phyloP scores from a whole-genome alignment of 2,113 vertebrate species.

The Riparia riparia region DNA sequence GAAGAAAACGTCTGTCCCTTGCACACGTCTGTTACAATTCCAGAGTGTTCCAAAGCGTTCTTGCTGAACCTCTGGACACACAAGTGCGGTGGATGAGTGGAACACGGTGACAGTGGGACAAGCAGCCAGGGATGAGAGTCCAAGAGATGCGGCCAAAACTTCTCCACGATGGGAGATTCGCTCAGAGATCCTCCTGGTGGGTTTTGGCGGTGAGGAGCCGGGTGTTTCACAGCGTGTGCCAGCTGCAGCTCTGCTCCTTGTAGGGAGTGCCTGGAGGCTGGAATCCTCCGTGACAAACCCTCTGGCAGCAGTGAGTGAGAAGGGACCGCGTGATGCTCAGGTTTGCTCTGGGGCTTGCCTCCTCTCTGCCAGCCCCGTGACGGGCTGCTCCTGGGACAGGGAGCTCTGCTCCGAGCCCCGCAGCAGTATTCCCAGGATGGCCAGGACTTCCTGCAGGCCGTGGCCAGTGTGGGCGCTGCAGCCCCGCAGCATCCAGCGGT shows the following conservation, averaged over 20 bases:
- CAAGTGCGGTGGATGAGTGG: fast-evolving
- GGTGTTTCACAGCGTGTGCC: background rate
- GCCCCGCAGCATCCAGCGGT: slow-evolving; percentile 81
- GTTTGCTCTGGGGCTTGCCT: background rate
- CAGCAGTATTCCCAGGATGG: slow-evolving; percentile 77
- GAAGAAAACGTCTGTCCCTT: background rate
- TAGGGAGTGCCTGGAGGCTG: background rate
- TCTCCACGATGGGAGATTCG: background rate
- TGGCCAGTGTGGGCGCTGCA: slow-evolving; percentile 81
- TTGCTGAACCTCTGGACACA: background rate
- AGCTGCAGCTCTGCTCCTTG: background rate
- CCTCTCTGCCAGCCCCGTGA: fast-evolving
- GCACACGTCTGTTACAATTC: background rate
- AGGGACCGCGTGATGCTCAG: background rate
- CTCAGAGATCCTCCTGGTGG: background rate
- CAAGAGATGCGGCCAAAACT: background rate
- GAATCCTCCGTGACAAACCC: background rate
- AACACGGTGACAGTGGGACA: background rate
- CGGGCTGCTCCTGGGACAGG: background rate
- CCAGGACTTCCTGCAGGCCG: slow-evolving; percentile 82
- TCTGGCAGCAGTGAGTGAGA: fast-evolving
- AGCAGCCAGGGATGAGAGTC: background rate
- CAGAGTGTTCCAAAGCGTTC: background rate
- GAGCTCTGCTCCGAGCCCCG: background rate
- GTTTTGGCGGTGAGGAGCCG: background rate